Conservation (phyloP, 2,113 vertebrate species). For the Syngnathus typhle region DNA sequence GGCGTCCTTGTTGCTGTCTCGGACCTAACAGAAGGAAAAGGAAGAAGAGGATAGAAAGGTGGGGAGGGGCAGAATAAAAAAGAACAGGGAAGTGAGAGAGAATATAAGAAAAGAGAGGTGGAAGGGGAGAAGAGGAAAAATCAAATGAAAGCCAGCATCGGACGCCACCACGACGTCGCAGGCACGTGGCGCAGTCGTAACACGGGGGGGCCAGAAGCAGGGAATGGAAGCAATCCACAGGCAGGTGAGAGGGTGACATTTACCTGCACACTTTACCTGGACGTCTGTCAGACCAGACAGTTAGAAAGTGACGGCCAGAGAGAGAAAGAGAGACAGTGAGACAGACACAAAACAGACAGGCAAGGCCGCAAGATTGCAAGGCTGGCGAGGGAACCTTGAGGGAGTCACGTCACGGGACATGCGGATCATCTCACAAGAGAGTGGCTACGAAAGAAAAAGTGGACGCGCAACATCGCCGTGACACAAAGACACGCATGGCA, state of each 20-base stretch:
- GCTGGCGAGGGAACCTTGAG: conserved; percentile 68
- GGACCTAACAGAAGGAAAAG: conserved; percentile 71
- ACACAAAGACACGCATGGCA: conserved; percentile 26
- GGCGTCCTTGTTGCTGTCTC: conserved; percentile 88
- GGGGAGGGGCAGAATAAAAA: neutral
- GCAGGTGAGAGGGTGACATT: conserved; percentile 77
- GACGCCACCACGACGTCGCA: conserved; percentile 31
- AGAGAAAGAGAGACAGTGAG: conserved; percentile 79
- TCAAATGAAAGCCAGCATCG: conserved; percentile 51
- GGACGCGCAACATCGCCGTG: conserved; percentile 15
- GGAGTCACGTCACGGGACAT: conserved; percentile 60
- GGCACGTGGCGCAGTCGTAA: conserved; percentile 59
- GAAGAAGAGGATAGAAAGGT: conserved; percentile 9
- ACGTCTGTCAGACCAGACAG: conserved; percentile 78
- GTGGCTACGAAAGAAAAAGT: conserved; percentile 28
- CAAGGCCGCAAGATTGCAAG: conserved; percentile 70
- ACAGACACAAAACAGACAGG: conserved; percentile 73
- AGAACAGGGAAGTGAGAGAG: neutral
- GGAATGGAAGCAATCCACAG: conserved; percentile 75
- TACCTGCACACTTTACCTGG: conserved; percentile 79
- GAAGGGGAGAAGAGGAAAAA: conserved; percentile 25
- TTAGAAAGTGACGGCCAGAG: conserved; percentile 74
- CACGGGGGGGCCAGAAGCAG: conserved; percentile 60
- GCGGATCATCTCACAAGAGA: conserved; percentile 57
- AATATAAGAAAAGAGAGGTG: conserved; percentile 6